Evolutionary conservation across 1,140 invertebrate species (phyloP).

Genomic region (Orchesella cincta): DNA sequence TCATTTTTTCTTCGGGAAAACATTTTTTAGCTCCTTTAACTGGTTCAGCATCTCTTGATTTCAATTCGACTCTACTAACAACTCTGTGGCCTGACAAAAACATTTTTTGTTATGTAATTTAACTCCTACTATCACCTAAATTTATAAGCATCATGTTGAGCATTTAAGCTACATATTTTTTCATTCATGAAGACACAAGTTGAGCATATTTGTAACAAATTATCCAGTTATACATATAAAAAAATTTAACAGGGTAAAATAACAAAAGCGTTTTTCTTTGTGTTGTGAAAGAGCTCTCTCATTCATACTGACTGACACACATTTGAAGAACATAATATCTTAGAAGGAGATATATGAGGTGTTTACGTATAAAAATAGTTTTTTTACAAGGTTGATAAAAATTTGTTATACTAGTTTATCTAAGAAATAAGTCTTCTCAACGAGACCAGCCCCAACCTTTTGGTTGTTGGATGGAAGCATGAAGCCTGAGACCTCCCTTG

Average conservation of each 20-base stretch:
- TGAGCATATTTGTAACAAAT: constrained; percentile 18
- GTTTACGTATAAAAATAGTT: constrained; percentile 7
- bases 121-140: neutral
- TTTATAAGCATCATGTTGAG: neutral
- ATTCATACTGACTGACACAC: constrained; percentile 2
- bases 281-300: neutral
- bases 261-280: constrained; percentile 18
- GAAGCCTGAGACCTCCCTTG: constrained; percentile 39
- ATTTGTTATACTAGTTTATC: neutral
- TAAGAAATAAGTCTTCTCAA: constrained; percentile 2
- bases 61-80: too few species aligned
- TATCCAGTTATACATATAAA: neutral
- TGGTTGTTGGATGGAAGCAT: constrained; percentile 33
- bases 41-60: too few species aligned
- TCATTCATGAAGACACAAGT: neutral
- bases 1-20: too few species aligned
- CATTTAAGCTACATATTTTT: neutral
- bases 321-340: neutral
- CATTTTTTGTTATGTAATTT: neutral
- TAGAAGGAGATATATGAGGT: neutral
- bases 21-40: too few species aligned
- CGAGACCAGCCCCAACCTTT: constrained; percentile 39
- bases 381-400: neutral
- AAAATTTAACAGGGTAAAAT: constrained; percentile 9
- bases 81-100: too few species aligned